phyloP scores from a whole-genome alignment of 2,113 vertebrate genomes.

The Nycticorax nycticorax region DNA sequence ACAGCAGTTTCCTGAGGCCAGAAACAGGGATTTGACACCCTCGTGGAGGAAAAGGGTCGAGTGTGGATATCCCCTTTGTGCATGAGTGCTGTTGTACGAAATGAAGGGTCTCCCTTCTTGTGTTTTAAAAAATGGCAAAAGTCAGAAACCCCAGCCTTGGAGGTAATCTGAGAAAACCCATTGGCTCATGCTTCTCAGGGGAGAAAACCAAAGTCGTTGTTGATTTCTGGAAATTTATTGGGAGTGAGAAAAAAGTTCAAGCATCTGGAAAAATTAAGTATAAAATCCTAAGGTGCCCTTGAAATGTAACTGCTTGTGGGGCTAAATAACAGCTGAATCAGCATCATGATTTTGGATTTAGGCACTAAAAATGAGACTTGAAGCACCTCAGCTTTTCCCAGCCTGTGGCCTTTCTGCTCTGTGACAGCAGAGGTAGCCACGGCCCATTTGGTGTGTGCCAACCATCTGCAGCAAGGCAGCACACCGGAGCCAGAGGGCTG shows the following conservation, averaged over 20 bases:
- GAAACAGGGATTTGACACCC: not conserved
- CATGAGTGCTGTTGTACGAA: not conserved
- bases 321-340: constrained; percentile 19
- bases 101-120: not conserved
- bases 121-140: not conserved
- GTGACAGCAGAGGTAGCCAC: not conserved
- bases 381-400: not conserved
- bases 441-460: not conserved
- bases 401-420: not conserved
- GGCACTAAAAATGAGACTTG: not conserved
- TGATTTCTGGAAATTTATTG: constrained; percentile 46
- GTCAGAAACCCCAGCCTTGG: not conserved
- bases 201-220: not conserved
- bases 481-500: not conserved
- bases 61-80: not conserved
- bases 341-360: not conserved
- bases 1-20: not conserved
- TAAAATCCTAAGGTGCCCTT: constrained; percentile 1
- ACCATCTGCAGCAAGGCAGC: not conserved
- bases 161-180: constrained; percentile 7
- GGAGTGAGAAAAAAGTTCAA: not conserved
- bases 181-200: not conserved
- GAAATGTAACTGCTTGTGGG: not conserved
- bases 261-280: constrained; percentile 39
- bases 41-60: not conserved